Evolutionary conservation across 2,888 invertebrate genomes (phyloP), one percentile per base, ranked within the genome.

Genomic region (Lasiommata megera): DNA sequence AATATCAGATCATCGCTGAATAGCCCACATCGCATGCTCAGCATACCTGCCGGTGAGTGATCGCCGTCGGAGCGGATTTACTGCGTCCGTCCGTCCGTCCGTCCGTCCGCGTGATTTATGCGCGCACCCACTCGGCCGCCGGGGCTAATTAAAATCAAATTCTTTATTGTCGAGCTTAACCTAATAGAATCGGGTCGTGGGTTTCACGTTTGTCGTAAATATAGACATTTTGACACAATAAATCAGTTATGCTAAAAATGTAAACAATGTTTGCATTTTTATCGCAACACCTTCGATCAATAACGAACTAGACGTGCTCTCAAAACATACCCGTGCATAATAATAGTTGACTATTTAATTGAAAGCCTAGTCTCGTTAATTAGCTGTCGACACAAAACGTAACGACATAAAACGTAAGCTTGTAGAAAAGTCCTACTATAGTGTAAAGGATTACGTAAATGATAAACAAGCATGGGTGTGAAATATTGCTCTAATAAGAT

Each of bases 21-120:
- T 60, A 51, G 50, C 43, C 41, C 23, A 12, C 23, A 18, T 37
- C 17, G 16, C 44, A 41, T 50, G 29, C 23, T 53, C 48, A 34
- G 52, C 34, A 54, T 50, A 17, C 41, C 51, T 56, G 53, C 66
- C 74, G 64, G 68, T 73, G 82, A 79, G 76, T 81, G 82, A 82
- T 79, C 70, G 75, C 76, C 77, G 74, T 73, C 70, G 31, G 46
- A 62, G 60, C 72, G 76, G 84, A 84, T 87, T 84, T 85, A 87
- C 73, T 68, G 73, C 74, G 78, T 73, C 74, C 67, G 73, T 72
- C 72, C 63, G 72, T 68, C 63, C 58, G 62, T 61, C 61, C 46
- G 69, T 69, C 69, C 37, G 65, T 68, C 63, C 9, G 16, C 8
- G 31, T 84, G 87, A 88, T 86, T 87, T 85, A 86, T 73, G 71